Base-by-base conservation (phyloP, 1,140 invertebrate genomes). In the Brachionus rotundiformis region DNA sequence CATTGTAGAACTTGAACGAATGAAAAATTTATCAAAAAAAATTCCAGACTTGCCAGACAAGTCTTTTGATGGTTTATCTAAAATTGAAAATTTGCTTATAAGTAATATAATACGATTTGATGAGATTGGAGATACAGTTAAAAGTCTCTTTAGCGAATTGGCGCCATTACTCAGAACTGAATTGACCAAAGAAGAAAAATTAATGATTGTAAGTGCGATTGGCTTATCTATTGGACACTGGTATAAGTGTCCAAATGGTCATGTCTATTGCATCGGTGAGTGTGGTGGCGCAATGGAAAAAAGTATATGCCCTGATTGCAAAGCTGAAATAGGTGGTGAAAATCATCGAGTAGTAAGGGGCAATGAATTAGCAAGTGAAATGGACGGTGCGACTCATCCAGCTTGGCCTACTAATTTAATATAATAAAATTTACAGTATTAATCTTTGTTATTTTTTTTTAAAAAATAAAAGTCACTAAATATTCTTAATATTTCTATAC, bases 161-260 rank as follows among this genome's bases (percentile, higher is more conserved):
- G 68, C n/a, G 6, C 23, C 11, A 13, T 25, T 73, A 5, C 29
- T 73, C 11, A 73, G 23, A 25, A 44, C 39, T 44, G 36, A 73
- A n/a, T 19, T 44, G 5, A 73, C 36, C 11, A 44, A 73, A 19
- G 81, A 86, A 49, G 92, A 93, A 85, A 87, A 87, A 79, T 83
- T 87, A 41, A 83, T 90, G 84, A 91, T 93, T 73, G 87, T 92
- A 0, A 85, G 87, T 85, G 92, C 92, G 0, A 90, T 93, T 83
- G 89, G 88, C 1, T 84, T 92, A 1, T 85, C 83, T 27, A 86
- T 89, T 82, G 92, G 92, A 0, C 91, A 92, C 85, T 93, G 92
- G 92, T 93, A 87, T 84, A 92, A 91, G 84, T 93, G 93, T 87
- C 91, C 90, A 1, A 92, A 92, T 75, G 86, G 87, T 87, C 39